Evolutionary conservation across 2,113 vertebrate genomes (phyloP).

Genomic region (Pollimyrus isidori): DNA sequence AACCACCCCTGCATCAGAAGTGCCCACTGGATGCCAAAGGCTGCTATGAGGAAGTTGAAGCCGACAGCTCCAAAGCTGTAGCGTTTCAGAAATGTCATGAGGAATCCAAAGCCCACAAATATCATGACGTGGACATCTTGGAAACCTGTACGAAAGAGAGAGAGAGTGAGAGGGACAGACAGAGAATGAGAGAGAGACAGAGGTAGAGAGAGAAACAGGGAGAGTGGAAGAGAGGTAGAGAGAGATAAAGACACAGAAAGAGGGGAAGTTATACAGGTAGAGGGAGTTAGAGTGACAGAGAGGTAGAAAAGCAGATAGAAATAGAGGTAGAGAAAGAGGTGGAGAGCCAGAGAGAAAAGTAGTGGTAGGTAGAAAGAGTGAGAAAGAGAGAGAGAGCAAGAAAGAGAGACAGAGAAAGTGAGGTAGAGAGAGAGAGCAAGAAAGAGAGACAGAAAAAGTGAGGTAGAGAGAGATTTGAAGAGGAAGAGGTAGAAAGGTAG

Average conservation of each 20-base stretch:
- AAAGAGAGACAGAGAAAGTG: neutral
- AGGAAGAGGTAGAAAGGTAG: neutral
- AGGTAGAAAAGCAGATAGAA: neutral
- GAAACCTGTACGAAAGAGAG: slow-evolving; percentile 66
- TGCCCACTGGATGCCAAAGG: slow-evolving; percentile 95
- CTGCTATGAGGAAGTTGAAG: slow-evolving; percentile 90
- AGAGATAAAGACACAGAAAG: neutral
- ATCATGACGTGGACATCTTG: slow-evolving; percentile 98
- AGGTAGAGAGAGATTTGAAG: neutral
- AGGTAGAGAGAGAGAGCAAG: no score
- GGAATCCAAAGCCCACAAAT: slow-evolving; percentile 94
- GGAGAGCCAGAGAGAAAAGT: neutral
- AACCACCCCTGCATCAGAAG: slow-evolving; percentile 97
- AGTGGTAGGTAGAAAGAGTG: neutral
- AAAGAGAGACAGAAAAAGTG: neutral
- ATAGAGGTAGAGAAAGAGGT: neutral
- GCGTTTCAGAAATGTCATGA: slow-evolving; percentile 92
- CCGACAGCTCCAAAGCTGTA: slow-evolving; percentile 83
- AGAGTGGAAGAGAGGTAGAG: neutral
- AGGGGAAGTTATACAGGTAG: neutral
- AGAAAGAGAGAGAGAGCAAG: neutral
- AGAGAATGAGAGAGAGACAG: neutral
- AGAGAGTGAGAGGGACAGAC: neutral
- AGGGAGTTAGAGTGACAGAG: neutral
- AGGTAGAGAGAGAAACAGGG: neutral